Percentiles rank a stretch among this genome's conserved stretches.
phyloP scores from a whole-genome alignment of 2,113 vertebrate species.

The Cepphus grylle region DNA sequence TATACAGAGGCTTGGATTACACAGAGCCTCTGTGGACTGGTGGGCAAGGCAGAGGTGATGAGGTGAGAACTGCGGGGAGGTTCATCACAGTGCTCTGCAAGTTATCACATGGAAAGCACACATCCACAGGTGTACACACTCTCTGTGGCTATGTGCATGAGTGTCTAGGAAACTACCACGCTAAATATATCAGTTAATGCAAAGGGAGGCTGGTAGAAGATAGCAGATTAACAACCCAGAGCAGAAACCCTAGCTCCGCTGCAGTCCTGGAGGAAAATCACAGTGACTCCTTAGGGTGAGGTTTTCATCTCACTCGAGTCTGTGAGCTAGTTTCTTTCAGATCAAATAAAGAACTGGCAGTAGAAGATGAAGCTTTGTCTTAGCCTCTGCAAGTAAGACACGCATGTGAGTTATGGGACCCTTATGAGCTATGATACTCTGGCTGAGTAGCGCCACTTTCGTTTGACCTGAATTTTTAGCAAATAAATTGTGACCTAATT shows the following conservation, averaged over 20 bases:
- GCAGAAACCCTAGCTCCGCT: not conserved
- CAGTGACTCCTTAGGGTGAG: not conserved
- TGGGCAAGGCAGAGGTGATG: not conserved
- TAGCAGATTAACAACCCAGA: not conserved
- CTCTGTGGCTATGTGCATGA: not conserved
- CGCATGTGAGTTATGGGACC: not conserved
- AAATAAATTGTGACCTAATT: not conserved
- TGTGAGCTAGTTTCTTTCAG: not conserved
- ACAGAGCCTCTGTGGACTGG: not conserved
- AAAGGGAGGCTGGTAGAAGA: not conserved
- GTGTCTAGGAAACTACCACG: not conserved
- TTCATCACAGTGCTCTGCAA: not conserved
- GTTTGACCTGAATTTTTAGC: conserved; percentile 1
- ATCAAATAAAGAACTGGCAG: not conserved
- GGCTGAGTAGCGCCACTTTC: not conserved
- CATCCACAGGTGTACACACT: not conserved
- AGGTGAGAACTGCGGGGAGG: not conserved
- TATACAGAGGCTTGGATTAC: not conserved
- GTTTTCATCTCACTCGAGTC: not conserved
- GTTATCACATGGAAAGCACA: not conserved
- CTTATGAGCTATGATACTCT: not conserved
- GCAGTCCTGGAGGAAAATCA: not conserved
- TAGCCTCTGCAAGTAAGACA: not conserved
- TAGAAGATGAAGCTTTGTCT: not conserved
- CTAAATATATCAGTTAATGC: not conserved